Percentiles rank a stretch among this genome's conserved stretches.
Evolutionary conservation across 1,140 invertebrate genomes (phyloP).

Genomic region (Araneus ventricosus): DNA sequence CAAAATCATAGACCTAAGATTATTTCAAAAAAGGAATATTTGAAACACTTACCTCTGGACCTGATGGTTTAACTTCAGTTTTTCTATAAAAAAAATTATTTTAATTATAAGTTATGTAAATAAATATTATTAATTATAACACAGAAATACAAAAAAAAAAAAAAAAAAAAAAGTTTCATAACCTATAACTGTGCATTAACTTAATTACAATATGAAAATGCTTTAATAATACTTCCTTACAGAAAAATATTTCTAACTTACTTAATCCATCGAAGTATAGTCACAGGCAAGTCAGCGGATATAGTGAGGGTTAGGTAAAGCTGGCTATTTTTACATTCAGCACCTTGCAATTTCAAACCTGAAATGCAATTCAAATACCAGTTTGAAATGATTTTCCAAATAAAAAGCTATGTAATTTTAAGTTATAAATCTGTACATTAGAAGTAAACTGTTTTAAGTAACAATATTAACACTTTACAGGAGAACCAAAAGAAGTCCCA

Average conservation of each 20-base stretch:
- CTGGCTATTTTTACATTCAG: slow-evolving; percentile 93
- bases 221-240: not conserved
- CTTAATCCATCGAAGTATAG: slow-evolving; percentile 92
- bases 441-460: too few species aligned
- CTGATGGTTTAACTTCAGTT: slow-evolving; percentile 59
- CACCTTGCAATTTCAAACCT: slow-evolving; percentile 96
- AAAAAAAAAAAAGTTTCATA: not conserved
- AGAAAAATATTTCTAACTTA: slow-evolving; percentile 70
- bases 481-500: too few species aligned
- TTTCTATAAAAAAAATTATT: slow-evolving; percentile 41
- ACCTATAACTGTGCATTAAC: not conserved
- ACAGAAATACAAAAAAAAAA: too few species aligned
- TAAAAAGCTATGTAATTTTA: too few species aligned
- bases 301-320: slow-evolving; percentile 95
- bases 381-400: not conserved
- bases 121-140: too few species aligned
- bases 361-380: not conserved
- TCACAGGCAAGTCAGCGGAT: slow-evolving; percentile 94
- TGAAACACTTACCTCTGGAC: slow-evolving; percentile 70
- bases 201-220: not conserved
- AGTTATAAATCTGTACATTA: too few species aligned
- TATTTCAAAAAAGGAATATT: too few species aligned
- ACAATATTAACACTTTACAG: too few species aligned
- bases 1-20: too few species aligned
- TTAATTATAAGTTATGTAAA: not conserved